Base-by-base conservation (phyloP, 1,140 invertebrate genomes). In the Acromyrmex charruanus region DNA sequence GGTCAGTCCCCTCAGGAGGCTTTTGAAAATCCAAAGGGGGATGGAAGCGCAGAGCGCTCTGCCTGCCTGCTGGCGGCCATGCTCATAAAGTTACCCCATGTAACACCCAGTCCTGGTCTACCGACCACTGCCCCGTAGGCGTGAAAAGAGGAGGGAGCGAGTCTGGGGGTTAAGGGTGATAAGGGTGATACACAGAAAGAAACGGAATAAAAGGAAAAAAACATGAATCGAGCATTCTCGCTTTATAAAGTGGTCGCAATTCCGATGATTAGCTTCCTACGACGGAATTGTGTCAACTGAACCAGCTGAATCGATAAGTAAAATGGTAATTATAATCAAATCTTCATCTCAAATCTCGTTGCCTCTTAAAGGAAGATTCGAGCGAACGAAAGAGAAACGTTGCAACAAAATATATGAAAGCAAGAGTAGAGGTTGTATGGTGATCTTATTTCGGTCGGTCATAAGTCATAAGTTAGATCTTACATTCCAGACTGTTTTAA, bases 1-100 rank as follows among this genome's bases (percentile, higher is more conserved):
- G 80, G 80, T 84, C 80, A 84, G 80, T 84, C 80, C 80, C 80
- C 80, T 84, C 69, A 51, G 80, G 80, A 84, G 69, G 69, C 58
- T 84, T 74, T 84, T 84, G 80, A 84, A 84, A 84, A 74, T 84
- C 80, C 80, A 51, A 74, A 63, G 28, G 79, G 80, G 69, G 21
- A 61, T 63, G 21, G 69, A 75, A 51, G 18, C 80, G 79, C 66
- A 55, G 63, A 35, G 14, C 80, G 79, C 66, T 21, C 51, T 65
- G 79, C 68, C 51, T 65, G 79, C 68, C 28, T 51, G 55, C 39
- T 69, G 69, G 69, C 55, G 61, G 80, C 69, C 55, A 74, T 84
- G 55, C 80, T 84, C 80, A 61, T 75, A 75, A 84, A 84, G 69
- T 84, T 84, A 74, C 69, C 80, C 80, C 58, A 51, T 61, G 80